Evolutionary conservation across 2,888 invertebrate species (phyloP), one percentile per base, ranked within the genome.

Genomic region (Stenolophus ochropezus): DNA sequence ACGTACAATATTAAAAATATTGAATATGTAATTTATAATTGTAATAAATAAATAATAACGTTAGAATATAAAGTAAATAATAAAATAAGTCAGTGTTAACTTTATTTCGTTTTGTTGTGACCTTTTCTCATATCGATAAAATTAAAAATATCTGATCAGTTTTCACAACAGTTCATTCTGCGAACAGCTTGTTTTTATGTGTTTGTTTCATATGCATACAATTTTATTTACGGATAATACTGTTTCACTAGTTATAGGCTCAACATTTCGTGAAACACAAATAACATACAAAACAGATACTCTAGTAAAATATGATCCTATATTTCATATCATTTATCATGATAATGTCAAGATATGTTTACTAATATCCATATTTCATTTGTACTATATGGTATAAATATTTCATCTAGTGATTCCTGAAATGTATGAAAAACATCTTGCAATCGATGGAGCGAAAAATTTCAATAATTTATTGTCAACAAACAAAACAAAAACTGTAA

Each of bases 401-500:
- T 4, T 33, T 4, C 33, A 33, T 4, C 4, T 3, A 33, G 33
- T 33, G 1, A 33, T 33, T 2, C 8, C 4, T 33, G 33, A 33
- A 42, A 42, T 11, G 33, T 42, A 8, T 11, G 6, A 42, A 0
- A 42, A 42, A 8, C 11, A 42, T n/a, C 6, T 18, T 11, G 27
- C n/a, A 69, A 69, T 33, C 33, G 33, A 69, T 16, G 14, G 33
- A 16, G 18, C 69, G 42, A 1, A n/a, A 27, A 25, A 61, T 6
- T 65, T 33, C 42, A 42, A 42, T 69, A 18, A 42, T 69, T 27
- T n/a, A 69, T 16, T 16, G 16, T 16, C 5, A n/a, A 27, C 16
- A 33, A 11, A 42, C 18, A 33, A 23, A 25, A 61, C 25, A 69
- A 69, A 65, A 69, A 42, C 69, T 42, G 47, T 69, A 69, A 33